Percentiles rank a stretch among this genome's conserved stretches.
Evolutionary conservation across 2,113 vertebrate genomes (phyloP).

Genomic region (Podarcis raffonei): DNA sequence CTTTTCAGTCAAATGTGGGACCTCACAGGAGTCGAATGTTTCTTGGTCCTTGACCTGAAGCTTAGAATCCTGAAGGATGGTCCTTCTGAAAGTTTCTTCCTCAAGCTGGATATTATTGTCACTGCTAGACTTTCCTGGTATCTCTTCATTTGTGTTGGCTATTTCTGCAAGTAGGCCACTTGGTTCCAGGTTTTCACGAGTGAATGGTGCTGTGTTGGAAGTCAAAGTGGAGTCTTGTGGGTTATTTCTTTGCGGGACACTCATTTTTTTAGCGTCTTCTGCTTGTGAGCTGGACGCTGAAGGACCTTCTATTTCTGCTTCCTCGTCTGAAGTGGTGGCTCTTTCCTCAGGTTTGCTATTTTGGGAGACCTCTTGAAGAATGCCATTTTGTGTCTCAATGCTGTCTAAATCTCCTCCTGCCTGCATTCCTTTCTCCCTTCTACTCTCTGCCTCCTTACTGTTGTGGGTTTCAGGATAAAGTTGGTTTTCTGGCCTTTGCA

Average conservation of each 20-base stretch:
- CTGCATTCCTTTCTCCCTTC: neutral
- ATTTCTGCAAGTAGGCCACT: conserved; percentile 6
- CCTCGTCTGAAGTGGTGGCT: neutral
- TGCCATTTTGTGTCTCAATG: neutral
- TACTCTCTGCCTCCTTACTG: neutral
- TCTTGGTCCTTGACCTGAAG: conserved; percentile 36
- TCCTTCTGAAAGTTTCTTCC: conserved; percentile 1
- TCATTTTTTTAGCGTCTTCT: neutral
- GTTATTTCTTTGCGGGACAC: neutral
- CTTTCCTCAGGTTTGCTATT: neutral
- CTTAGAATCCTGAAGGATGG: neutral
- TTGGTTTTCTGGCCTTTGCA: neutral
- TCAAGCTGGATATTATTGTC: neutral
- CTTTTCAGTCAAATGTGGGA: fast-evolving
- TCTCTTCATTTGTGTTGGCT: neutral
- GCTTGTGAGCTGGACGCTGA: neutral
- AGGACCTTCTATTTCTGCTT: neutral
- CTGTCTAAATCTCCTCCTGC: fast-evolving
- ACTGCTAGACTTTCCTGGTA: neutral
- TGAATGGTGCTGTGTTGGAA: neutral
- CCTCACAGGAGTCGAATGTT: conserved; percentile 26
- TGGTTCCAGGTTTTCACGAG: neutral
- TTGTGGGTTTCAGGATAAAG: conserved; percentile 2
- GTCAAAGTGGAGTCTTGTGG: neutral
- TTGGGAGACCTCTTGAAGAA: neutral